These are phyloP conservation scores for Diabrotica balteata DNA, from an alignment of 2,888 invertebrate genomes.

Conservation along the genomic window DNA sequence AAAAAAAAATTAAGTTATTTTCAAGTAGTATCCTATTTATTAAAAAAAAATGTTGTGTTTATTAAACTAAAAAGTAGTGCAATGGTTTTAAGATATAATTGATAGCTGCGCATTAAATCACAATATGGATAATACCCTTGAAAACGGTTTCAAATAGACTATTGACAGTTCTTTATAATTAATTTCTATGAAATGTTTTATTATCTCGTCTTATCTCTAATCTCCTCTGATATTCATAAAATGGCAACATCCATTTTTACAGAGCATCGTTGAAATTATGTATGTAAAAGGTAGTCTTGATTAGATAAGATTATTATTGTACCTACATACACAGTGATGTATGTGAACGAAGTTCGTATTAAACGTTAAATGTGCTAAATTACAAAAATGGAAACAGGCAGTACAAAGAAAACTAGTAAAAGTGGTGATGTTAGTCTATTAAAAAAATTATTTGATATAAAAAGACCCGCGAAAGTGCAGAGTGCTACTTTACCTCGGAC, in stretches of 20 bases:
- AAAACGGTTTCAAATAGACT: too few relatives aligned
- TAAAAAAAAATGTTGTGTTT: too few relatives aligned
- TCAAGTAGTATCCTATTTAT: too few relatives aligned
- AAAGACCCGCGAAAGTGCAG: constrained; percentile 27
- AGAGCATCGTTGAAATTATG: not conserved
- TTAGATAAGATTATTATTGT: constrained; percentile 14
- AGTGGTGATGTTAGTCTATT: constrained; percentile 12
- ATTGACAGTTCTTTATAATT: too few relatives aligned
- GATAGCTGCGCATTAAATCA: too few relatives aligned
- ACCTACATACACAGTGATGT: not conserved
- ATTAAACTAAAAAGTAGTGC: too few relatives aligned
- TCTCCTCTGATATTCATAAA: constrained; percentile 1
- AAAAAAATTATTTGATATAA: constrained; percentile 31
- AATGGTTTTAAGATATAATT: too few relatives aligned
- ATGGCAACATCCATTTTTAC: constrained; percentile 12
- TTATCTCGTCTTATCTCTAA: not conserved
- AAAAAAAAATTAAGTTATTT: too few relatives aligned
- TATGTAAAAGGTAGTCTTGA: constrained; percentile 7
- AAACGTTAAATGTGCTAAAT: constrained; percentile 3
- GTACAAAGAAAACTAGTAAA: constrained; percentile 7
- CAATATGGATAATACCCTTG: too few relatives aligned
- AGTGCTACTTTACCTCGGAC: constrained; percentile 20
- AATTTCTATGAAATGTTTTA: not conserved
- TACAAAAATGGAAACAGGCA: constrained; percentile 28
- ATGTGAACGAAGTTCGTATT: not conserved